A percentile compares a stretch with the other conserved stretches of the same genome.
phyloP scores from a whole-genome alignment of 2,797 vertebrate genomes.

The Prunella strophiata region DNA sequence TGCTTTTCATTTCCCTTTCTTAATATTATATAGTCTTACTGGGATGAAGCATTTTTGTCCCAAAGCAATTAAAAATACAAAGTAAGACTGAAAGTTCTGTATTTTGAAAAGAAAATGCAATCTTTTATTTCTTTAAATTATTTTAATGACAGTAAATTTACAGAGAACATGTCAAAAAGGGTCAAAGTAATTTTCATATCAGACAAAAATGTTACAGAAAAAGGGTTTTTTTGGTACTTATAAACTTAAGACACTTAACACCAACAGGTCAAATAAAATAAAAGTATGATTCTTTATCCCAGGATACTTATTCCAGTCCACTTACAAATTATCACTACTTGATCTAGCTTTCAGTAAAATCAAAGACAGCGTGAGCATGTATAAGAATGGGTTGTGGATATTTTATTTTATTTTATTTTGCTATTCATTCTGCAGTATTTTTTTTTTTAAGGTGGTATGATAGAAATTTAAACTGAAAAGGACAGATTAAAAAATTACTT shows the following conservation, averaged over 20 bases:
- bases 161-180: neutral
- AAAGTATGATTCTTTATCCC: neutral
- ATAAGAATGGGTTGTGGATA: neutral
- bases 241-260: neutral
- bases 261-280: neutral
- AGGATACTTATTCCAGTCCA: neutral
- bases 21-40: neutral
- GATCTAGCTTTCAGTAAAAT: neutral
- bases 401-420: neutral
- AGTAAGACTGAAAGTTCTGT: neutral
- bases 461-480: neutral
- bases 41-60: neutral
- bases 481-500: neutral
- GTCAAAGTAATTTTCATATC: neutral
- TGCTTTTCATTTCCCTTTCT: neutral
- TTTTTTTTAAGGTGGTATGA: neutral
- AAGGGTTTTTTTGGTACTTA: neutral
- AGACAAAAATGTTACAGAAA: neutral
- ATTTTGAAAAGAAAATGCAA: neutral
- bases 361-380: neutral
- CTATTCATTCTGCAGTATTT: neutral
- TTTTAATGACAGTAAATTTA: neutral
- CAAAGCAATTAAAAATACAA: neutral
- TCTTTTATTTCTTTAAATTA: neutral
- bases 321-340: neutral